These are phyloP conservation scores for Malacoraja senta DNA, from an alignment of 2,797 vertebrate genomes.

Conservation along the genomic window DNA sequence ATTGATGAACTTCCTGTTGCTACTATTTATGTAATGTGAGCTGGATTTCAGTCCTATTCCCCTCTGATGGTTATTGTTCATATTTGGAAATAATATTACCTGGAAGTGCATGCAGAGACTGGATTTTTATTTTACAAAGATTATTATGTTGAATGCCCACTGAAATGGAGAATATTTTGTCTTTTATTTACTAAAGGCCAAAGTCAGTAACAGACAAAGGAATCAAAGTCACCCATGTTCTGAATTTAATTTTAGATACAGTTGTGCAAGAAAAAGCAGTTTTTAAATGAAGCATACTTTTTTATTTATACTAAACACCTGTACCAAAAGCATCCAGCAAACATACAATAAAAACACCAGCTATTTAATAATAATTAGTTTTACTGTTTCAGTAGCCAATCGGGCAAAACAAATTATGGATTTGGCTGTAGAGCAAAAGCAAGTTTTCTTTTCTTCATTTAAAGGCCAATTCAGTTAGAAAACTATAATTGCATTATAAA, in stretches of 20 bases:
- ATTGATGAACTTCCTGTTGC: no score
- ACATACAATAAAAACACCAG: not conserved
- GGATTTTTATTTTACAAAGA: not conserved
- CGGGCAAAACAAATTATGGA: not conserved
- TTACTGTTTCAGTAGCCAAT: not conserved
- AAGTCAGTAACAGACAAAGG: not conserved
- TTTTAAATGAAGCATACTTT: not conserved
- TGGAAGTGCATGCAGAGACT: not conserved
- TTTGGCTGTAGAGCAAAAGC: not conserved
- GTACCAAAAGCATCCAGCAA: not conserved
- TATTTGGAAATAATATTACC: not conserved
- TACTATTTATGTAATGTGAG: not conserved
- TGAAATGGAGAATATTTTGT: not conserved
- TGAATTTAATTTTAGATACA: constrained; percentile 20
- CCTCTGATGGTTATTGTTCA: not conserved
- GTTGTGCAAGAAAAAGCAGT: not conserved
- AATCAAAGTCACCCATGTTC: not conserved
- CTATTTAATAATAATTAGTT: not conserved
- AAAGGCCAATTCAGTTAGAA: not conserved
- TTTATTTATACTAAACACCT: not conserved
- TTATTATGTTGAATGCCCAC: not conserved
- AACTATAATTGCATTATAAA: not conserved
- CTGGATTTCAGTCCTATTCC: not conserved
- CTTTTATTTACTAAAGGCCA: not conserved
- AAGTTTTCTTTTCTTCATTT: not conserved